phyloP scores from a whole-genome alignment of 2,797 vertebrate species.

The Manis crassicaudata region DNA sequence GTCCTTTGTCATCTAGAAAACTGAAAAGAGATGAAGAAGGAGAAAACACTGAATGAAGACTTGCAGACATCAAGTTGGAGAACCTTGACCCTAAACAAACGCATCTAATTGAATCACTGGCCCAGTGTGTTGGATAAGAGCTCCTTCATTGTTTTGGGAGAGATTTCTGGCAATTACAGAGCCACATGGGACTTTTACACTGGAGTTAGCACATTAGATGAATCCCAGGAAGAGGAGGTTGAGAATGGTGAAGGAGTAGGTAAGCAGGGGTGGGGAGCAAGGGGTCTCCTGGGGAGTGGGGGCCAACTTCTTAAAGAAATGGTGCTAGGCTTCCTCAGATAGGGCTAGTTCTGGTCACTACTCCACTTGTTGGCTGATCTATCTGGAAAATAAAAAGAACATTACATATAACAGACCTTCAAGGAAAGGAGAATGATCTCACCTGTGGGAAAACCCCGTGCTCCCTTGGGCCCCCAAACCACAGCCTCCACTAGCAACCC shows the following conservation, averaged over 20 bases:
- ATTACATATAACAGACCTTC: not conserved
- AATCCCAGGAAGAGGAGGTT: not conserved
- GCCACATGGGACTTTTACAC: not conserved
- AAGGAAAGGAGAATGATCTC: slow-evolving; percentile 57
- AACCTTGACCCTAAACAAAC: slow-evolving; percentile 4
- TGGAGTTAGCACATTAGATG: not conserved
- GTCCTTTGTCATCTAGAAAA: not conserved
- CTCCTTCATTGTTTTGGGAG: not conserved
- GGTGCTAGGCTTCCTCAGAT: not conserved
- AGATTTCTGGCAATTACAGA: slow-evolving; percentile 7
- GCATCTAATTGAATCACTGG: not conserved
- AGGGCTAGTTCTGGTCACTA: not conserved
- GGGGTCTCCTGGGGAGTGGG: not conserved
- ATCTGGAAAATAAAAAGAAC: not conserved
- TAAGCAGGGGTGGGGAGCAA: not conserved
- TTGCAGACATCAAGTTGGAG: not conserved
- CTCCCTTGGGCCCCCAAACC: slow-evolving; percentile 17
- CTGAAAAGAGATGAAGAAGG: not conserved
- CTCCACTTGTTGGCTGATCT: not conserved
- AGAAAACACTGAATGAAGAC: not conserved
- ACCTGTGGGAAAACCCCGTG: not conserved
- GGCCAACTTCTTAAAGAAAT: slow-evolving; percentile 7
- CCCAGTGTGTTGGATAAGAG: not conserved
- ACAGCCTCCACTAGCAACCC: slow-evolving; percentile 5
- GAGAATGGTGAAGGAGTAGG: not conserved